Conservation (phyloP, 30 jellyfish, hydroid and myxozoan genomes). For the Chrysaora quinquecirrha region DNA sequence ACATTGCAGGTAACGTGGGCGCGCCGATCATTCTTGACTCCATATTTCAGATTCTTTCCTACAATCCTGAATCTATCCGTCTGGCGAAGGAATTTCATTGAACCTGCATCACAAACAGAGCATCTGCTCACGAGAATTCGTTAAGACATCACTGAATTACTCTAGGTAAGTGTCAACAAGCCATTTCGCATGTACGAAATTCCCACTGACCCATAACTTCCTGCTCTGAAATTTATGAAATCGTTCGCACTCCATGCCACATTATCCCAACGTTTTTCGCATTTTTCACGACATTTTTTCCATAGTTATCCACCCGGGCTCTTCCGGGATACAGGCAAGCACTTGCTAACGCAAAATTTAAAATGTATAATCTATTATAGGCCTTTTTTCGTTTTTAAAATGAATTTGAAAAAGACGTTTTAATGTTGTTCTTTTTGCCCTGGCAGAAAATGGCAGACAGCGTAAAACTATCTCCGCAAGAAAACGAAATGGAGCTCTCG, state of each 20-base stretch:
- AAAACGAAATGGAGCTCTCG: slow-evolving; percentile 40
- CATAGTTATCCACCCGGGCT: slow-evolving; percentile 63
- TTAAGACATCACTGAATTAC: slow-evolving; percentile 19
- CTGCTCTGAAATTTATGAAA: slow-evolving; percentile 30
- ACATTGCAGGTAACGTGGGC: slow-evolving; percentile 92
- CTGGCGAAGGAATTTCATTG: slow-evolving; percentile 77
- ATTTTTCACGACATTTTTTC: slow-evolving; percentile 84
- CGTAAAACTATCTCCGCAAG: slow-evolving; percentile 67
- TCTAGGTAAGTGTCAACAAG: slow-evolving; percentile 8
- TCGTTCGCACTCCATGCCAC: slow-evolving; percentile 55
- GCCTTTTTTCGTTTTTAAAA: background rate
- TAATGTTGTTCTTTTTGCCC: background rate
- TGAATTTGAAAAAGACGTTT: background rate
- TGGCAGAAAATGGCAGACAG: slow-evolving; percentile 81
- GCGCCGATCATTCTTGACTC: slow-evolving; percentile 95
- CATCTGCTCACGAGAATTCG: slow-evolving; percentile 65
- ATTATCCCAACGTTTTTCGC: slow-evolving; percentile 67
- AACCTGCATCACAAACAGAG: slow-evolving; percentile 54
- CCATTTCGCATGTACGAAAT: slow-evolving; percentile 53
- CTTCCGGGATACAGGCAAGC: slow-evolving; percentile 52
- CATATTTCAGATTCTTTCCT: slow-evolving; percentile 77
- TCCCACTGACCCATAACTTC: slow-evolving; percentile 49
- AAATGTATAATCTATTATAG: background rate
- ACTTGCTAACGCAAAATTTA: slow-evolving; percentile 2
- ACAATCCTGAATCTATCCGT: slow-evolving; percentile 68